Evolutionary conservation across 2,113 vertebrate genomes (phyloP).

Genomic region (Mormyrus lacerda): DNA sequence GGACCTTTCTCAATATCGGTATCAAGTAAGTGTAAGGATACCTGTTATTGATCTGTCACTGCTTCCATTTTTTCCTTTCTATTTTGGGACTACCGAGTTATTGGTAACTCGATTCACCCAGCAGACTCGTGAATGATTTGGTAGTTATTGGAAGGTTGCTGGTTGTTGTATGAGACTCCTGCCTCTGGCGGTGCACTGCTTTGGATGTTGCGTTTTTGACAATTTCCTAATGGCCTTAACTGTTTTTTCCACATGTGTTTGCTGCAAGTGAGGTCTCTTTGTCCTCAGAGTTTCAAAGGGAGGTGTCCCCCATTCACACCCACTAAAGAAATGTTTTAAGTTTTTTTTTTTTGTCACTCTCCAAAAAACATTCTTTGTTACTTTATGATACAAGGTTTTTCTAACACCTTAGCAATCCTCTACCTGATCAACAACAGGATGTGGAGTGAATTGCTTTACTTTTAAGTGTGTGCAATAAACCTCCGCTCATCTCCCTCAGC

Average conservation of each 20-base stretch:
- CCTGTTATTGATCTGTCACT: not conserved
- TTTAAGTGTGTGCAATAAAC: not conserved
- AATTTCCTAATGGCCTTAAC: not conserved
- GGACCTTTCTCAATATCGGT: not conserved
- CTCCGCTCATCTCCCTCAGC: not conserved
- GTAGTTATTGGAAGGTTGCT: not conserved
- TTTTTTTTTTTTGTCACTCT: not conserved
- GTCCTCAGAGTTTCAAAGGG: not conserved
- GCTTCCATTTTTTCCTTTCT: not conserved
- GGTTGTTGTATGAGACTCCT: not conserved
- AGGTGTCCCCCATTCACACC: not conserved
- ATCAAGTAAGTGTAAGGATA: not conserved
- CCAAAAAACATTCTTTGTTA: not conserved
- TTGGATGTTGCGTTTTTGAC: not conserved
- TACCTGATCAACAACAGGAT: not conserved
- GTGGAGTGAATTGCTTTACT: conserved; percentile 1
- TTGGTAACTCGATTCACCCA: not conserved
- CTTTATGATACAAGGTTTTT: not conserved
- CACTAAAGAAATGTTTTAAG: not conserved
- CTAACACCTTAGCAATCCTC: not conserved
- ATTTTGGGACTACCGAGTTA: not conserved
- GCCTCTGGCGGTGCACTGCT: not conserved
- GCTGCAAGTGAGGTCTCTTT: not conserved
- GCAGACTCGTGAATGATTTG: not conserved
- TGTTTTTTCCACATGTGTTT: not conserved